phyloP scores from a whole-genome alignment of 2,113 vertebrate species.

The Paramisgurnus dabryanus region DNA sequence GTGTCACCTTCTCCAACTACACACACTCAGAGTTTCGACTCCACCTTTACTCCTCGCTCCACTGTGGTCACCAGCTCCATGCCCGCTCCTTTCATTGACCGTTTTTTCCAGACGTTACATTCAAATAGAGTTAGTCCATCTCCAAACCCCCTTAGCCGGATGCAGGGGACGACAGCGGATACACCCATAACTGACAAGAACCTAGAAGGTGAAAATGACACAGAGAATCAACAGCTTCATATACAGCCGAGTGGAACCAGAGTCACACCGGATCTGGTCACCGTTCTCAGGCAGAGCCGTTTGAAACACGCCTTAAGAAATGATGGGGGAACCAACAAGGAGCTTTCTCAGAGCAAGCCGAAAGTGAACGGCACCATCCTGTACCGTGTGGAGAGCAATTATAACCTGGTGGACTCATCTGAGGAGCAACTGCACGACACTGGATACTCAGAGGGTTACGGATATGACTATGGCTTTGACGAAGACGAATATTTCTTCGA shows the following conservation, averaged over 20 bases:
- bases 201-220: slow-evolving; percentile 62
- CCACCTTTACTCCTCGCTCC: background rate
- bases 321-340: slow-evolving; percentile 59
- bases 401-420: slow-evolving; percentile 70
- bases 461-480: slow-evolving; percentile 87
- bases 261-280: slow-evolving; percentile 59
- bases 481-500: slow-evolving; percentile 83
- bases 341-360: slow-evolving; percentile 65
- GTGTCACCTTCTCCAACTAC: slow-evolving; percentile 4
- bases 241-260: slow-evolving; percentile 54
- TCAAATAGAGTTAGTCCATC: slow-evolving; percentile 13
- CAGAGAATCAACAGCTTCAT: slow-evolving; percentile 60
- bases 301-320: slow-evolving; percentile 67
- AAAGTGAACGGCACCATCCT: slow-evolving; percentile 75
- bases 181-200: slow-evolving; percentile 30
- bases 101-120: slow-evolving; percentile 22
- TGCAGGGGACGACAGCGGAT: slow-evolving; percentile 48
- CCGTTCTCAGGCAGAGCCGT: slow-evolving; percentile 62
- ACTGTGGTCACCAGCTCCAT: no score
- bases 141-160: slow-evolving; percentile 17
- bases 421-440: slow-evolving; percentile 79
- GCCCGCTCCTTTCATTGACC: slow-evolving; percentile 49
- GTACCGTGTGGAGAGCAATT: slow-evolving; percentile 66
- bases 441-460: slow-evolving; percentile 77
- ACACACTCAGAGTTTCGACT: background rate